Evolutionary conservation across 1,140 invertebrate species (phyloP).

Genomic region (Oryctes rhinoceros): DNA sequence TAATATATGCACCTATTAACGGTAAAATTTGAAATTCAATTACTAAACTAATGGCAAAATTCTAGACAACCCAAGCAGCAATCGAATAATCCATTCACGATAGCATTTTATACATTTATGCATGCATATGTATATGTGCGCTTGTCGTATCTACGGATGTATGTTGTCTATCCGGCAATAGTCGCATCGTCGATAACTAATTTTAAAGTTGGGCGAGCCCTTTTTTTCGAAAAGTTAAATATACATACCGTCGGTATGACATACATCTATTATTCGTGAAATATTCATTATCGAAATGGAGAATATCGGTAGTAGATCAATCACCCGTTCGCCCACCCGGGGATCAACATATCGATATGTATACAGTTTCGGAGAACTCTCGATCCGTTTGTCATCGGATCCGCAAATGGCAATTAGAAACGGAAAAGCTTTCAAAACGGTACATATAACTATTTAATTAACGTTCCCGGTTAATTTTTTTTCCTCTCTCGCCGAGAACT

Average conservation of each 20-base stretch:
- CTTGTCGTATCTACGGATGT: neutral
- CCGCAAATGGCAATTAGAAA: slow-evolving; percentile 42
- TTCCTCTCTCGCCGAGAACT: neutral
- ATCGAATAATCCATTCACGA: neutral
- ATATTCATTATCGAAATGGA: slow-evolving; percentile 32
- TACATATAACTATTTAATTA: slow-evolving; percentile 44
- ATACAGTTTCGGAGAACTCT: neutral
- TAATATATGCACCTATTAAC: too few relatives aligned
- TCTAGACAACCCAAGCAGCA: neutral
- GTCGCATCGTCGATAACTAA: slow-evolving; percentile 6
- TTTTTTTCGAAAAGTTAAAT: slow-evolving; percentile 22
- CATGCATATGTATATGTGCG: neutral
- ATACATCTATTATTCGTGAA: slow-evolving; percentile 29
- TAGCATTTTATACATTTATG: neutral
- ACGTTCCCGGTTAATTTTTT: slow-evolving; percentile 31
- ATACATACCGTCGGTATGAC: neutral
- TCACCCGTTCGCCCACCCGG: neutral
- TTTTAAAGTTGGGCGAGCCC: neutral
- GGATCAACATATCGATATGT: slow-evolving; percentile 25
- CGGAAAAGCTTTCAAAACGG: slow-evolving; percentile 26
- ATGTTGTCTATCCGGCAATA: neutral
- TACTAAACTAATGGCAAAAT: too few relatives aligned
- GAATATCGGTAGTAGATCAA: slow-evolving; percentile 28
- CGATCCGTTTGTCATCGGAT: slow-evolving; percentile 13
- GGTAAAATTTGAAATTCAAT: too few relatives aligned